Base-by-base conservation (phyloP, 1,140 invertebrate genomes). In the Halesus radiatus region DNA sequence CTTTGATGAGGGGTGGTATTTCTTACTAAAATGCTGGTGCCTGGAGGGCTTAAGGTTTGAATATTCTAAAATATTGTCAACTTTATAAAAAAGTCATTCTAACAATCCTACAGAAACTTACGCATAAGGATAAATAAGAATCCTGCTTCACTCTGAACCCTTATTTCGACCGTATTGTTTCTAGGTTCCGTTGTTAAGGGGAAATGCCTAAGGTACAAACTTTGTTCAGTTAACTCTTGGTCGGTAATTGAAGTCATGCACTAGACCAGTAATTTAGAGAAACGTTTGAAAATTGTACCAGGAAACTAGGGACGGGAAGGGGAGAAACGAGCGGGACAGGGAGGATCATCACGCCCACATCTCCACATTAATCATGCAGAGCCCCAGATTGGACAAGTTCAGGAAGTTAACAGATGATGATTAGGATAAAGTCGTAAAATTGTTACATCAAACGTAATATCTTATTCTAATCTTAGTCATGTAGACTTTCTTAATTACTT, bases 211-310 rank as follows among this genome's bases (percentile, higher is more conserved):
- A 60, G 56, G 56, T 20, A 72, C 18, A 18, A 37, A 45, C 23
- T 75, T 32, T 26, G 56, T 62, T 60, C 74, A 76, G 29, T 76
- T 76, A 58, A 76, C 74, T 76, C 37, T 22, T 26, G 74, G 58
- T 56, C 1, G 18, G 74, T 76, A 76, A 76, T 76, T 76, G 74
- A 37, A 76, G 74, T 76, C 74, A 76, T 76, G 74, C 74, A 54
- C 54, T 37, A 56, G 74, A 62, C 29, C 58, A 53, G 76, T 53
- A 77, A 77, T 77, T 77, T 77, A 77, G 74, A 76, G 56, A 62
- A 76, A 76, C 74, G 74, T 60, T 76, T 60, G 74, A 58, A 60
- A 76, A 62, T 62, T 32, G 20, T 60, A 60, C 45, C 56, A 23
- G 54, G 74, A 45, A 45, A 45, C 37, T 45, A 45, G 10, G 54